phyloP scores from a whole-genome alignment of 2,113 vertebrate species.

The Barbus barbus region DNA sequence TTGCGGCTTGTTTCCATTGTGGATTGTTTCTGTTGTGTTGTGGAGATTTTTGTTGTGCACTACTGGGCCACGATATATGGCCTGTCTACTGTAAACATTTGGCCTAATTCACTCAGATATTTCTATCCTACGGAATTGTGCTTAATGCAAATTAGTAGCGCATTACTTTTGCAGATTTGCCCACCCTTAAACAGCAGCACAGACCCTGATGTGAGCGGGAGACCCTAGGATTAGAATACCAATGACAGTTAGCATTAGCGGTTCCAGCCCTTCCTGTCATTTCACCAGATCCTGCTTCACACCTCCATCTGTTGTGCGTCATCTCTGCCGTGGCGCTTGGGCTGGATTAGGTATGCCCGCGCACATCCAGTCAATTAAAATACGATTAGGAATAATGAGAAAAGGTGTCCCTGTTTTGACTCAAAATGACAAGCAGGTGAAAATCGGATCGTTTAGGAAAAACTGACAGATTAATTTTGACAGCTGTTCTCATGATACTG shows the following conservation, averaged over 20 bases:
- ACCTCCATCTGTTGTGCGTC: background rate
- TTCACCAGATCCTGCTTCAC: background rate
- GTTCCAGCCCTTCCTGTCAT: background rate
- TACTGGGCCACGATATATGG: too few species aligned
- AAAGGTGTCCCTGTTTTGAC: conserved; percentile 9
- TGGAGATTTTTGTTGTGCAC: too few species aligned
- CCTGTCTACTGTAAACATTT: background rate
- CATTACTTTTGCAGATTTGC: background rate
- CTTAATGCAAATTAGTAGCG: background rate
- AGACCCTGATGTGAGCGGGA: background rate
- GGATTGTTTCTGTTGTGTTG: too few species aligned
- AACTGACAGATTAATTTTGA: background rate
- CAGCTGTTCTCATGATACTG: background rate
- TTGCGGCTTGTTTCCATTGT: too few species aligned
- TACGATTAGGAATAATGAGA: conserved; percentile 34
- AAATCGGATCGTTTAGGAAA: background rate
- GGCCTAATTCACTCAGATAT: background rate
- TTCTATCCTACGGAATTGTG: too few species aligned
- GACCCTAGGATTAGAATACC: background rate
- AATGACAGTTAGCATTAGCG: background rate
- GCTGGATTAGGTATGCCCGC: conserved; percentile 35
- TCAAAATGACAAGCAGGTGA: conserved; percentile 11
- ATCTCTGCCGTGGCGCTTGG: background rate
- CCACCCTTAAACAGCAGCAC: background rate
- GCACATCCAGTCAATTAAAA: conserved; percentile 39